phyloP scores from a whole-genome alignment of 2,888 invertebrate genomes.

The Anthrax anthrax region DNA sequence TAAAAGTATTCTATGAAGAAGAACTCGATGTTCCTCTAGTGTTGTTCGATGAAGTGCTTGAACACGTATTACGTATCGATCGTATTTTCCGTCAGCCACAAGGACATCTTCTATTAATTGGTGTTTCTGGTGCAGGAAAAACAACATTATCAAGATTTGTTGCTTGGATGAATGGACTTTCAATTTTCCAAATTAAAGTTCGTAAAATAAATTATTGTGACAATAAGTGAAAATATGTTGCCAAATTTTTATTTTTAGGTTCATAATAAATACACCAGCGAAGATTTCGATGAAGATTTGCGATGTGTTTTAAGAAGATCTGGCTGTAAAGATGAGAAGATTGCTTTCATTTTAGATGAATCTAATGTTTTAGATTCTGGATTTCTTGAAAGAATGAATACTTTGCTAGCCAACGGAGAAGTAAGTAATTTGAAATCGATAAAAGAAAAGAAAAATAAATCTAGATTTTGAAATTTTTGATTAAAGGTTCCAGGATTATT shows the following conservation, averaged over 20 bases:
- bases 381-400: slow-evolving; percentile 98
- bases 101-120: slow-evolving; percentile 93
- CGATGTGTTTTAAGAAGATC: slow-evolving; percentile 73
- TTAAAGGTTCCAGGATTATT: slow-evolving; percentile 70
- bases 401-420: slow-evolving; percentile 95
- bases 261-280: slow-evolving; percentile 97
- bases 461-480: no score
- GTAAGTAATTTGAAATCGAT: slow-evolving; percentile 22
- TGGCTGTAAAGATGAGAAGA: slow-evolving; percentile 93
- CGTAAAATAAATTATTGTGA: no score
- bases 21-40: slow-evolving; percentile 97
- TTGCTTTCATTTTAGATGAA: slow-evolving; percentile 97
- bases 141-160: slow-evolving; percentile 98
- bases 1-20: slow-evolving; percentile 99
- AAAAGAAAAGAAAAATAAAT: no score
- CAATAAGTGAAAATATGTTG: neutral
- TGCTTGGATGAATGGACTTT: slow-evolving; percentile 99
- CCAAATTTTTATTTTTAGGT: slow-evolving; percentile 39
- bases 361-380: slow-evolving; percentile 97
- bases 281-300: slow-evolving; percentile 98
- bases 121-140: slow-evolving; percentile 98
- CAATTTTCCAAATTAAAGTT: slow-evolving; percentile 97
- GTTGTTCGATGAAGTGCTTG: slow-evolving; percentile 97
- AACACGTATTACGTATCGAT: slow-evolving; percentile 96
- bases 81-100: slow-evolving; percentile 98